These are phyloP conservation scores for Varanus komodoensis DNA, from an alignment of 2,113 vertebrate genomes.

Conservation along the genomic window DNA sequence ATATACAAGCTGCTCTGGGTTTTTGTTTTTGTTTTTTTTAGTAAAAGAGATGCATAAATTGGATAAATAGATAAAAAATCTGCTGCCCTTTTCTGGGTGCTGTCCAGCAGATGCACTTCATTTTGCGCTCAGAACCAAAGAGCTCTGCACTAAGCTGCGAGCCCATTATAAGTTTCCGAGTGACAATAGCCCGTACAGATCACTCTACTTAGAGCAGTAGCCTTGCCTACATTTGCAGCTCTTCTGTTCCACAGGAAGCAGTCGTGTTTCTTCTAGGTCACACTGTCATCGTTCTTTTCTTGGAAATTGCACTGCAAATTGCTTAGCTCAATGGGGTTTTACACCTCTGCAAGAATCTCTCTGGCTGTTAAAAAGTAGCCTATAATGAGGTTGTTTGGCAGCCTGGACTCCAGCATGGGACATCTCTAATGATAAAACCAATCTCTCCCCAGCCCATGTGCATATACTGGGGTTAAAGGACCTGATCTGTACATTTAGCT, in stretches of 20 bases:
- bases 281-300: neutral
- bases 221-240: neutral
- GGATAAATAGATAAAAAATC: neutral
- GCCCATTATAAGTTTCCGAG: neutral
- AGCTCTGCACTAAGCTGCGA: neutral
- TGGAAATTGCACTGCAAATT: neutral
- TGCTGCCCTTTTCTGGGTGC: neutral
- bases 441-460: neutral
- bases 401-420: neutral
- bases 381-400: neutral
- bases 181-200: neutral
- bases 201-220: neutral
- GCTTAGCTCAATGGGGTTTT: neutral
- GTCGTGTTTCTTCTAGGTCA: neutral
- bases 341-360: neutral
- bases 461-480: neutral
- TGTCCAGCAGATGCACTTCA: neutral
- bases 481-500: neutral
- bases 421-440: neutral
- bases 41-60: neutral
- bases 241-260: neutral
- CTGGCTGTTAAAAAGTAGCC: neutral
- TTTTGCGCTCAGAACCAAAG: neutral
- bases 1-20: neutral
- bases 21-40: neutral